phyloP scores from a whole-genome alignment of 2,888 invertebrate genomes.

The Drosophila histrio region DNA sequence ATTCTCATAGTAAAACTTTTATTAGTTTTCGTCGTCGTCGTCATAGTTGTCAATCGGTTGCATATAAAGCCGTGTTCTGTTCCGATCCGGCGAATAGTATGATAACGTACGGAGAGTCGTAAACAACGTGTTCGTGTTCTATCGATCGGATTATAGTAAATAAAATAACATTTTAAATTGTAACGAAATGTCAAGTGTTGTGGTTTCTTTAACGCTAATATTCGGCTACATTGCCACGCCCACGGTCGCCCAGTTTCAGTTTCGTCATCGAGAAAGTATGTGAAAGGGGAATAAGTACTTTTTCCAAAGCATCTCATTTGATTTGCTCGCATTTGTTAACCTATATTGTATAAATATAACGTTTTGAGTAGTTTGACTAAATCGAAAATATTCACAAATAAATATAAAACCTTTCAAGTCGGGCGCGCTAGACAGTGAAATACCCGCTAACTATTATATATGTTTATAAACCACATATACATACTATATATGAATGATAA shows the following conservation, averaged over 20 bases:
- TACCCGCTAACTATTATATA: too few species aligned
- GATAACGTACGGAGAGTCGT: constrained; percentile 54
- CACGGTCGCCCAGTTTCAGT: constrained; percentile 64
- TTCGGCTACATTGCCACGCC: constrained; percentile 37
- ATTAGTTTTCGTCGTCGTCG: too few species aligned
- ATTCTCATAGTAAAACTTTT: too few species aligned
- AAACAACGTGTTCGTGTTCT: constrained; percentile 32
- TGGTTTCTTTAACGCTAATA: constrained; percentile 21
- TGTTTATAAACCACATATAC: too few species aligned
- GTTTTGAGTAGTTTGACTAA: not conserved
- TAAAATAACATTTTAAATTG: too few species aligned
- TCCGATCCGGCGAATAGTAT: constrained; percentile 7
- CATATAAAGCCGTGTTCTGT: not conserved
- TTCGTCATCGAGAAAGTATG: constrained; percentile 59
- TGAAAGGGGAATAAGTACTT: not conserved
- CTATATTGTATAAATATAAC: not conserved
- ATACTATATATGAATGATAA: too few species aligned
- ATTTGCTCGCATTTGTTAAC: not conserved
- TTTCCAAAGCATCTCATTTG: not conserved
- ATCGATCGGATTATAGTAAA: too few species aligned
- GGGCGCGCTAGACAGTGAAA: too few species aligned
- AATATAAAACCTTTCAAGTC: too few species aligned
- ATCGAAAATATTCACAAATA: not conserved
- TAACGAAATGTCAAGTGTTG: constrained; percentile 23
- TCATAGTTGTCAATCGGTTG: not conserved